phyloP scores from a whole-genome alignment of 92 coral and sea anemone genomes.

The Pocillopora grandis region DNA sequence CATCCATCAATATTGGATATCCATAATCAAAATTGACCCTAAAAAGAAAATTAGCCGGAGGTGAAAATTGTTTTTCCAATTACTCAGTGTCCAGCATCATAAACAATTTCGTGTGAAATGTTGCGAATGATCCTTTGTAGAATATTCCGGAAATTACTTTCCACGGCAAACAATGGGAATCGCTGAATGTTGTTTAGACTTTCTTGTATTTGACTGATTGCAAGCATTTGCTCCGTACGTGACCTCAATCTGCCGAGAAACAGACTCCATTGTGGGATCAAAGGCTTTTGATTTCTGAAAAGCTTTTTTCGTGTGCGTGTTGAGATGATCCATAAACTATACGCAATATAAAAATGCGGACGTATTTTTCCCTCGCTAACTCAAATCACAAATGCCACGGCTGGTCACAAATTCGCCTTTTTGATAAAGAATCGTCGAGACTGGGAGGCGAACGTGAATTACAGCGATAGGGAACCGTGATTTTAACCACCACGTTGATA shows the following conservation, averaged over 20 bases:
- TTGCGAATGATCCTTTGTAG: neutral
- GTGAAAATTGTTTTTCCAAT: slow-evolving; percentile 11
- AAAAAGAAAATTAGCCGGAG: slow-evolving; percentile 4
- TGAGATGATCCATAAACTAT: neutral
- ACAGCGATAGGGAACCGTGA: neutral
- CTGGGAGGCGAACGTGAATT: neutral
- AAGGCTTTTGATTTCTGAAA: neutral
- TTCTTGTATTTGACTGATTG: neutral
- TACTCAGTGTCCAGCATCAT: neutral
- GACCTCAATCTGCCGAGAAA: slow-evolving; percentile 10
- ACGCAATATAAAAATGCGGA: neutral
- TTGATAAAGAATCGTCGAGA: neutral
- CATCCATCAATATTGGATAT: too few species aligned
- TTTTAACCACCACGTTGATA: too few species aligned
- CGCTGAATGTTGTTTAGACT: slow-evolving; percentile 1
- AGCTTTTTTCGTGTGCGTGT: neutral
- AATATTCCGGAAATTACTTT: slow-evolving; percentile 20
- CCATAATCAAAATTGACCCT: neutral
- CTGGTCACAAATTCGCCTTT: too few species aligned
- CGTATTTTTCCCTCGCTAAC: neutral
- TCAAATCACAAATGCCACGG: too few species aligned
- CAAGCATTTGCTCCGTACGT: slow-evolving; percentile 20
- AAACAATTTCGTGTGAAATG: slow-evolving; percentile 5
- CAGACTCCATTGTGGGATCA: slow-evolving; percentile 10
- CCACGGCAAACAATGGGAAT: neutral